Evolutionary conservation across 2,113 vertebrate species (phyloP).

Genomic region (Nothoprocta perdicaria): DNA sequence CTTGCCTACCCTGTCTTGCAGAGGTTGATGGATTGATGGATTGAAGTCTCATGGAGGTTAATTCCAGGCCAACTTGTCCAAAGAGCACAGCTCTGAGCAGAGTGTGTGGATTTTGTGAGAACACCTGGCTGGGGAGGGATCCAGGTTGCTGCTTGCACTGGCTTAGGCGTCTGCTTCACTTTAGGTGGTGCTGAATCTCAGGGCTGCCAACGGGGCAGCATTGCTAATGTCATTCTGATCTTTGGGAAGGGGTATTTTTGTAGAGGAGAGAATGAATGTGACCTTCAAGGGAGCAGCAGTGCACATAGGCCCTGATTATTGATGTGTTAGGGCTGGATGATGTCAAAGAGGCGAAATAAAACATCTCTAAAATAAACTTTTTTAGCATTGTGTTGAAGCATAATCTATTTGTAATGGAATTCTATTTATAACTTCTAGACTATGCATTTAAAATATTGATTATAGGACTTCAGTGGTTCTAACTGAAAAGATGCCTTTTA

Average conservation of each 20-base stretch:
- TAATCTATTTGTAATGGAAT: slow-evolving; percentile 38
- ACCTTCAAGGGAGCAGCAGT: not conserved
- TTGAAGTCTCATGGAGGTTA: not conserved
- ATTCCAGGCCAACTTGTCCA: not conserved
- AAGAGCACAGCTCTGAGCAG: not conserved
- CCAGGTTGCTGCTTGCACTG: too few species aligned
- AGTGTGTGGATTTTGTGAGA: not conserved
- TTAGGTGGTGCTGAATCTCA: not conserved
- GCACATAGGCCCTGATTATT: not conserved
- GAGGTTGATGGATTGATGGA: too few species aligned
- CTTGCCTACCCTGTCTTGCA: not conserved
- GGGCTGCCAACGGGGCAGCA: not conserved
- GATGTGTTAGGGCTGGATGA: not conserved
- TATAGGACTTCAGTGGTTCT: not conserved
- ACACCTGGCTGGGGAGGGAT: not conserved
- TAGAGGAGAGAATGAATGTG: not conserved
- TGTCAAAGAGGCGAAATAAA: slow-evolving; percentile 25
- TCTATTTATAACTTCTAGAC: slow-evolving; percentile 46
- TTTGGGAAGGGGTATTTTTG: not conserved
- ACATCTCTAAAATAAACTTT: not conserved
- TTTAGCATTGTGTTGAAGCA: not conserved
- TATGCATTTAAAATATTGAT: slow-evolving; percentile 46
- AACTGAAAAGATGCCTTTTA: slow-evolving; percentile 11
- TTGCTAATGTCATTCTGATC: not conserved
- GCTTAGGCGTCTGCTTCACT: too few species aligned